phyloP scores from a whole-genome alignment of 2,888 invertebrate genomes.

The Magallana nippona region DNA sequence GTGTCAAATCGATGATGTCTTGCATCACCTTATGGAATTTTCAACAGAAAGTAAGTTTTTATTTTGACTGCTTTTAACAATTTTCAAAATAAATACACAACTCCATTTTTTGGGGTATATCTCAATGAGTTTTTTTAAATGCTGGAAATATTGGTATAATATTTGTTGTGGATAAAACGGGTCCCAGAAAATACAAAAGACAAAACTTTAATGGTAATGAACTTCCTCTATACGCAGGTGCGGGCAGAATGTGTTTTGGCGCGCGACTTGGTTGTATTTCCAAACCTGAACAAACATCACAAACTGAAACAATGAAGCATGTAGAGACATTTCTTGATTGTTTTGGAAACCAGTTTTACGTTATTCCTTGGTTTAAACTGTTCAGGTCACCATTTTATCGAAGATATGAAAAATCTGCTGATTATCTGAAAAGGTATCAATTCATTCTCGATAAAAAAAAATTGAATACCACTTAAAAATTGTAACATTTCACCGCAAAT shows the following conservation, averaged over 20 bases:
- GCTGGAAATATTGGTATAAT: no score
- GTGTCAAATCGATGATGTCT: constrained; percentile 28
- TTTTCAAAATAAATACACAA: no score
- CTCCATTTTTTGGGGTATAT: no score
- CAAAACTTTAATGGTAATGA: no score
- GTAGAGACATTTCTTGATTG: constrained; percentile 42
- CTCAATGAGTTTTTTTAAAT: no score
- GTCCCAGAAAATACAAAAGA: no score
- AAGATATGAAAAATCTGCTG: constrained; percentile 52
- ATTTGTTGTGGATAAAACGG: no score
- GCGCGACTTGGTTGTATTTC: constrained; percentile 43
- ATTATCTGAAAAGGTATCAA: constrained; percentile 39
- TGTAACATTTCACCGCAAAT: no score
- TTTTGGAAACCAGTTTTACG: constrained; percentile 39
- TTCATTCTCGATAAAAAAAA: no score
- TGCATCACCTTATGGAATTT: constrained; percentile 41
- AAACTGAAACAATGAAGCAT: constrained; percentile 38
- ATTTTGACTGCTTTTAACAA: neutral
- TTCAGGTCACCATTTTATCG: constrained; percentile 57
- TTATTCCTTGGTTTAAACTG: constrained; percentile 69
- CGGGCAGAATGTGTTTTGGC: constrained; percentile 41
- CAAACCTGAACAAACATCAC: neutral
- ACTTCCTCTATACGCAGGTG: constrained; percentile 1
- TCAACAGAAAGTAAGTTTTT: constrained; percentile 40
- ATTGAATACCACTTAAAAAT: no score